Conservation (phyloP, 2,797 vertebrate species). For the Oreochromis grahami region DNA sequence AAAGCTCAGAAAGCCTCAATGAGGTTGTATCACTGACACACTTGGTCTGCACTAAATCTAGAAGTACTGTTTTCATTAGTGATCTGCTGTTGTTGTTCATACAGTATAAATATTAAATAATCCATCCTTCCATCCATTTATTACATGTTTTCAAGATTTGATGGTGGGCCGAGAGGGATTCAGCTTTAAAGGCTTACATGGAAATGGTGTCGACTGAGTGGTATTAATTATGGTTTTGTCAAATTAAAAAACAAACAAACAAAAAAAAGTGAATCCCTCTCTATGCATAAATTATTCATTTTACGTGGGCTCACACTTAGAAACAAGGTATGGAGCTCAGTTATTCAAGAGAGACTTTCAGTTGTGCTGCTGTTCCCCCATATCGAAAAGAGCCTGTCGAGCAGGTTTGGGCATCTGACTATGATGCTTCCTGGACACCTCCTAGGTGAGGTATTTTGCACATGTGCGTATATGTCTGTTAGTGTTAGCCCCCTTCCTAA, state of each 20-base stretch:
- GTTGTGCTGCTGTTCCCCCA: not conserved
- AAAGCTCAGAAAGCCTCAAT: not conserved
- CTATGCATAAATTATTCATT: not conserved
- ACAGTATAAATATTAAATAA: not conserved
- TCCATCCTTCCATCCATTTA: not conserved
- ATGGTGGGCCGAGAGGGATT: not conserved
- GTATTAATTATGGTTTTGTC: not conserved
- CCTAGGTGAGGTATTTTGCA: not conserved
- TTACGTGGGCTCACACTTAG: not conserved
- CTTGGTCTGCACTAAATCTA: not conserved
- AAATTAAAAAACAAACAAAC: not conserved
- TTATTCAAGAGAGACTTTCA: not conserved
- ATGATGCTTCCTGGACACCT: not conserved
- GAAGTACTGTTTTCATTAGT: not conserved
- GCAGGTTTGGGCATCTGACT: not conserved
- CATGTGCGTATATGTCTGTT: not conserved
- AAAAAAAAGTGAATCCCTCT: not conserved
- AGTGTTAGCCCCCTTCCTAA: not conserved
- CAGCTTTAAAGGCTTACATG: not conserved
- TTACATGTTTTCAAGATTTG: not conserved
- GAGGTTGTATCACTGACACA: not conserved
- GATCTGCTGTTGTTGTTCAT: not conserved
- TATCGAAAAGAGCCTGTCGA: not conserved
- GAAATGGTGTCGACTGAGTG: not conserved
- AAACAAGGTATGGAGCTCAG: not conserved